phyloP scores from a whole-genome alignment of 1,140 invertebrate genomes.

The Atopsyche davidsoni region DNA sequence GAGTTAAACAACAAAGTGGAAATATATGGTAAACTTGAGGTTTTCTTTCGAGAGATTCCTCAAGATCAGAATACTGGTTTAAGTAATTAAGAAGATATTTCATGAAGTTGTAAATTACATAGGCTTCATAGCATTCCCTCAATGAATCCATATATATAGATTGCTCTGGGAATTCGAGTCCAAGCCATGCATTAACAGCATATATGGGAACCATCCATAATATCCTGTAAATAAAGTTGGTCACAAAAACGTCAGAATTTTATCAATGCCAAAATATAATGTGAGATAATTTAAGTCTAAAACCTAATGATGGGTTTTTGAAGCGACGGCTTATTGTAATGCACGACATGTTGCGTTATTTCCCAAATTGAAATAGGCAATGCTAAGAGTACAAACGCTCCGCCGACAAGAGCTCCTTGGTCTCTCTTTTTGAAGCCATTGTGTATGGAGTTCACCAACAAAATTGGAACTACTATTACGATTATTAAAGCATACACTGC shows the following conservation, averaged over 20 bases:
- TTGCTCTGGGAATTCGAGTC: slow-evolving; percentile 71
- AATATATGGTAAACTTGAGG: slow-evolving; percentile 80
- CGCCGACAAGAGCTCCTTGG: slow-evolving; percentile 77
- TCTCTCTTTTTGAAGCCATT: slow-evolving; percentile 67
- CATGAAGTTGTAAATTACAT: slow-evolving; percentile 98
- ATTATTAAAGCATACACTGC: slow-evolving; percentile 73
- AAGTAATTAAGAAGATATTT: slow-evolving; percentile 88
- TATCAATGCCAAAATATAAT: not conserved
- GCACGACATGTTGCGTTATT: slow-evolving; percentile 88
- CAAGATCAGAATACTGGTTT: slow-evolving; percentile 74
- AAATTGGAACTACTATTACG: slow-evolving; percentile 74
- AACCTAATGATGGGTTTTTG: slow-evolving; percentile 93
- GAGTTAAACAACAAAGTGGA: slow-evolving; percentile 74
- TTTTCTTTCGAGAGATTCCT: slow-evolving; percentile 74
- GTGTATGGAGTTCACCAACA: slow-evolving; percentile 62
- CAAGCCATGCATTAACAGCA: slow-evolving; percentile 87
- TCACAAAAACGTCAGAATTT: too few species aligned
- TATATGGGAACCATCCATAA: slow-evolving; percentile 98
- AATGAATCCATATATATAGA: slow-evolving; percentile 89
- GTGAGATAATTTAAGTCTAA: slow-evolving; percentile 15
- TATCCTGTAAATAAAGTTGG: slow-evolving; percentile 62
- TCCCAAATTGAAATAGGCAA: slow-evolving; percentile 91
- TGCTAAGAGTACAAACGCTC: slow-evolving; percentile 83
- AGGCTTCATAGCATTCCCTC: slow-evolving; percentile 93
- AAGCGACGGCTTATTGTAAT: slow-evolving; percentile 87